Conservation (phyloP, 2,888 invertebrate species). For the Heliconius cydno region DNA sequence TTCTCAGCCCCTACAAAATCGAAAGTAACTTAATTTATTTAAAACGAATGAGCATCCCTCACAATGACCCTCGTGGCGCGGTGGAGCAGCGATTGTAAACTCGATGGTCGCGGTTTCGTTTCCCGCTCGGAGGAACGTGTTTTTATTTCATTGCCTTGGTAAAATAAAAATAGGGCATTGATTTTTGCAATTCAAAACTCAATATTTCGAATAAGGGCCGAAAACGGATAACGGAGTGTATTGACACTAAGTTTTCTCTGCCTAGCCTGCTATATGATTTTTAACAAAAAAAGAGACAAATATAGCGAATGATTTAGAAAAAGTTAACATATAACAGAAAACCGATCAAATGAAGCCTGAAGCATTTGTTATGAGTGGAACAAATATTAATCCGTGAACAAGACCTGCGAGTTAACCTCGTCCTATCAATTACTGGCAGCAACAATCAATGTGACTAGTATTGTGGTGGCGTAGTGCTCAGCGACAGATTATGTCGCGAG, state of each 20-base stretch:
- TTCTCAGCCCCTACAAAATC: background rate
- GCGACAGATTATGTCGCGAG: constrained; percentile 33
- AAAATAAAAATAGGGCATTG: too few relatives aligned
- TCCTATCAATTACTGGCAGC: constrained; percentile 1
- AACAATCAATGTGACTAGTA: constrained; percentile 27
- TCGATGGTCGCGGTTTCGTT: background rate
- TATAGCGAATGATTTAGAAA: background rate
- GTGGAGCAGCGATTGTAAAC: background rate
- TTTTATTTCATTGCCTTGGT: too few relatives aligned
- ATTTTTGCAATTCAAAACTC: too few relatives aligned
- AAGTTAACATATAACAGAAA: background rate
- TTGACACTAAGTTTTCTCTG: too few relatives aligned
- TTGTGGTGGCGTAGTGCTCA: constrained; percentile 21
- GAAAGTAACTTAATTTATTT: background rate
- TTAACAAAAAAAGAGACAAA: too few relatives aligned
- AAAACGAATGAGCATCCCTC: background rate
- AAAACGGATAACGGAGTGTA: too few relatives aligned
- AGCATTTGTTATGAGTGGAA: background rate
- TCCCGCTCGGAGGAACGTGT: background rate
- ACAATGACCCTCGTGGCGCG: background rate
- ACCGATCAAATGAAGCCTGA: background rate
- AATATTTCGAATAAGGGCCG: too few relatives aligned
- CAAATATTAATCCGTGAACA: background rate
- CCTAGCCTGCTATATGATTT: too few relatives aligned
- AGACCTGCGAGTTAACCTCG: background rate